A percentile compares a stretch with the other conserved stretches of the same genome.
Conservation (phyloP, 64 coral and sea anemone species). For the Pocillopora damicornis region DNA sequence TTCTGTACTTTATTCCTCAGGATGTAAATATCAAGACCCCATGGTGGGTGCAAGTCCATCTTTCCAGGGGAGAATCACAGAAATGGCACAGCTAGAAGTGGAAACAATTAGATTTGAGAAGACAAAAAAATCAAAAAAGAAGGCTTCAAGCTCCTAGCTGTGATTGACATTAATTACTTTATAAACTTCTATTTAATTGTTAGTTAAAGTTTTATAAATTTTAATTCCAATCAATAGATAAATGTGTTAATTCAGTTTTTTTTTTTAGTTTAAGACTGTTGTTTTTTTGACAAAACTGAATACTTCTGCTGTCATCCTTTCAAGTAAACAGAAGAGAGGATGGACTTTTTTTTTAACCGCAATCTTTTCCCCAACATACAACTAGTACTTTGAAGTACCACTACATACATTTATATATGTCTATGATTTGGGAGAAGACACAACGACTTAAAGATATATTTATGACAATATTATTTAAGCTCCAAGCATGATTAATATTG, state of each 20-base stretch:
- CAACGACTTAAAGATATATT: no score
- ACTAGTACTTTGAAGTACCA: no score
- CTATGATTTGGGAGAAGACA: no score
- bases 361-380: no score
- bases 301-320: neutral
- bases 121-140: conserved; percentile 83
- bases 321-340: neutral
- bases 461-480: no score
- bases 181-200: neutral
- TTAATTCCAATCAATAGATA: neutral
- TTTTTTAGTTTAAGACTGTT: neutral
- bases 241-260: neutral
- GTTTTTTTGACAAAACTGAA: neutral
- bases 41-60: conserved; percentile 64
- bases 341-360: no score
- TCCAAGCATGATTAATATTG: no score
- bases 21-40: conserved; percentile 78
- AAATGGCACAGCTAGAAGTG: conserved; percentile 84
- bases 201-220: conserved; percentile 18
- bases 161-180: neutral
- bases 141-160: conserved; percentile 55
- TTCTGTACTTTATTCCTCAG: conserved; percentile 26
- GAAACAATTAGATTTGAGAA: conserved; percentile 93
- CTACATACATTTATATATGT: no score
- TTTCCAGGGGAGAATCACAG: conserved; percentile 78